Conservation (phyloP, 2,797 vertebrate species). For the Bucorvus abyssinicus region DNA sequence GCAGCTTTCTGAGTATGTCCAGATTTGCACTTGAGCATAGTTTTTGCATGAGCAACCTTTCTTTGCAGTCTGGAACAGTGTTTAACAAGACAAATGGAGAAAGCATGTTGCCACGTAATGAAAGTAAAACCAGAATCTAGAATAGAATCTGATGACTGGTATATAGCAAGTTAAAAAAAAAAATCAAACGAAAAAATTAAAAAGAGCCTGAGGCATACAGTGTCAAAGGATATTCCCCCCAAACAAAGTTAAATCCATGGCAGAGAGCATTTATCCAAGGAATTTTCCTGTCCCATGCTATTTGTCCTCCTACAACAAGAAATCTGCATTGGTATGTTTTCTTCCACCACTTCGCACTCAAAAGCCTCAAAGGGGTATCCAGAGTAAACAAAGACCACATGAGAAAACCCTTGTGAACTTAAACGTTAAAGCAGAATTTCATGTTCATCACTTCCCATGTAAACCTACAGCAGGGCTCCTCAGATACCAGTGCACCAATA, state of each 20-base stretch:
- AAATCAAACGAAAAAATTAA: background rate
- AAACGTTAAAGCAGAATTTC: background rate
- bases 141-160: background rate
- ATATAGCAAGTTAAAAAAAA: background rate
- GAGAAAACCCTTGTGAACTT: background rate
- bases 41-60: conserved; percentile 53
- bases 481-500: background rate
- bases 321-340: background rate
- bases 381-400: background rate
- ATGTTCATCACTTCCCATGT: background rate
- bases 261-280: background rate
- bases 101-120: conserved; percentile 27
- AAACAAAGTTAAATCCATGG: background rate
- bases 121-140: conserved; percentile 21
- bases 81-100: conserved; percentile 48
- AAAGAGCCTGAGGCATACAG: background rate
- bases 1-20: conserved; percentile 28
- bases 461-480: background rate
- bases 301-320: background rate
- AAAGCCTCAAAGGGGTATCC: background rate
- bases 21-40: conserved; percentile 51
- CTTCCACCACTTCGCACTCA: background rate
- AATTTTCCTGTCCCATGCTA: background rate
- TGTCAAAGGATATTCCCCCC: background rate
- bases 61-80: conserved; percentile 25